Base-by-base conservation (phyloP, 2,888 invertebrate genomes). In the Drosophila buzzatii region DNA sequence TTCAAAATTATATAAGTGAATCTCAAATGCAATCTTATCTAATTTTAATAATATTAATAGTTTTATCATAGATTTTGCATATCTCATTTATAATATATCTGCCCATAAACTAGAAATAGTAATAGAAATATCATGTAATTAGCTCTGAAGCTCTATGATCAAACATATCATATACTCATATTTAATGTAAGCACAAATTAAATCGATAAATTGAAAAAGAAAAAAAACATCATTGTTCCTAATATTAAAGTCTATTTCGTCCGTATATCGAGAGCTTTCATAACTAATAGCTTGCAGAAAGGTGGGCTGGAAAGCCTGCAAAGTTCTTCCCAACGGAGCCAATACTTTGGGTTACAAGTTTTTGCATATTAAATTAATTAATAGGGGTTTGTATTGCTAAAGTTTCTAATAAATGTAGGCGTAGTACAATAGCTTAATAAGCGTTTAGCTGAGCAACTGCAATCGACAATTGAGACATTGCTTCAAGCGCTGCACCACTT, bases 401-500 rank as follows among this genome's bases (percentile, higher is more conserved):
- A 27, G 37, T 14, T 27, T 23, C 6, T 7, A 27, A 35, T 4
- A 44, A 44, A 14, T 37, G 33, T 23, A 31, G 41, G 31, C 41
- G 23, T 47, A n/a, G 18, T 23, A 20, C 33, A 56, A 37, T 42
- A 51, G 35, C 68, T 57, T 51, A 51, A 39, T n/a, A 61, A 70
- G 49, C 62, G 49, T 44, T 70, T 56, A 55, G 47, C 55, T 53
- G 35, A 49, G 63, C 51, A 60, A 49, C 52, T 51, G 62, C 77
- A 53, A 55, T 47, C 73, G 58, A 41, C 79, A 68, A 78, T 73
- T 78, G 79, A 78, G 64, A 73, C 72, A 49, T 27, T 47, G 47
- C 44, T 45, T 18, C 49, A 41, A 37, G 27, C 42, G 55, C 16
- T 8, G 12, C 20, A 18, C 23, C 41, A 57, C 67, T 73, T n/a